Conservation (phyloP, 2,797 vertebrate species). For the Podarcis lilfordi region DNA sequence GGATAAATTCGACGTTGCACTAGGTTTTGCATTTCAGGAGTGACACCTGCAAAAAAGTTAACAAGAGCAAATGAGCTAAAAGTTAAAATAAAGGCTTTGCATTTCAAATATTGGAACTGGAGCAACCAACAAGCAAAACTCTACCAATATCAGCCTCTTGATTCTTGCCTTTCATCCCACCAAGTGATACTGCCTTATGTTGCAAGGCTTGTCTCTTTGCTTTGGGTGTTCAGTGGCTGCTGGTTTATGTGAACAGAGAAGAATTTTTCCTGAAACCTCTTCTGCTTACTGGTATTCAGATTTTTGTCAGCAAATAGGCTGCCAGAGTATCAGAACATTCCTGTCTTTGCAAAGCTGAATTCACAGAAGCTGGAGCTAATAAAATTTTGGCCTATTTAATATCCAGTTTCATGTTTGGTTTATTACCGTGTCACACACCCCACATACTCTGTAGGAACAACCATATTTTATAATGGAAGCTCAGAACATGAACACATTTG, state of each 20-base stretch:
- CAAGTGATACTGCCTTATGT: neutral
- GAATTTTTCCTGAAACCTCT: neutral
- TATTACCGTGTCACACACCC: neutral
- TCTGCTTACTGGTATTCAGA: neutral
- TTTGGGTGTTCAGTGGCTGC: neutral
- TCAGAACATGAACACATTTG: neutral
- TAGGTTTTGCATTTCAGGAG: conserved; percentile 95
- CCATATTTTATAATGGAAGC: neutral
- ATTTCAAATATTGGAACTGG: neutral
- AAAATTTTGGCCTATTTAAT: neutral
- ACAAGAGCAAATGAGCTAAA: neutral
- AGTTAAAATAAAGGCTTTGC: neutral
- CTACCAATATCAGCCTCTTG: neutral
- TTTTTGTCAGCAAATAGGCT: neutral
- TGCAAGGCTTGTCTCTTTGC: neutral
- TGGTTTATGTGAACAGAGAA: neutral
- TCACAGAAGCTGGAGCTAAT: neutral
- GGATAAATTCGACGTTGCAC: conserved; percentile 98
- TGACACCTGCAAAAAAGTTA: conserved; percentile 84
- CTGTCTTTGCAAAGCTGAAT: neutral
- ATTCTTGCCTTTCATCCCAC: neutral
- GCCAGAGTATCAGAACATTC: neutral
- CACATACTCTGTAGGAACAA: neutral
- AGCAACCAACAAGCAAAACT: neutral
- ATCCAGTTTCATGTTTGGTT: neutral